Conservation (phyloP, 1,140 invertebrate genomes). For the Pachyrhynchus sulphureomaculatus region DNA sequence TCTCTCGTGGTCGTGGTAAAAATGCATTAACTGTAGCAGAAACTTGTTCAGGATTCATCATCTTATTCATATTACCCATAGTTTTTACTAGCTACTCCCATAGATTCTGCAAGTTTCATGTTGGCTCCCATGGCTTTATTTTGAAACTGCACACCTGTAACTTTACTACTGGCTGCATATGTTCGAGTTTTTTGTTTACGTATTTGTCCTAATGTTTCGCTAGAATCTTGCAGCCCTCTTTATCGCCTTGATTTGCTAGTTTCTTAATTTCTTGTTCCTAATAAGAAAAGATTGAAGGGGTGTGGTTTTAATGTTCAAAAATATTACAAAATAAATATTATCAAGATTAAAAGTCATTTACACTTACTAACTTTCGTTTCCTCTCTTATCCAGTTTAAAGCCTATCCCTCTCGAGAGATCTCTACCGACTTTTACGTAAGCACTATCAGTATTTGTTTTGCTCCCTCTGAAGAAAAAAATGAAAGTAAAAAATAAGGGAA, state of each 20-base stretch:
- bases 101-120: slow-evolving; percentile 79
- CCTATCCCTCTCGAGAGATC: slow-evolving; percentile 81
- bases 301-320: too few relatives aligned
- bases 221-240: slow-evolving; percentile 77
- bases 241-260: slow-evolving; percentile 82
- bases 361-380: too few relatives aligned
- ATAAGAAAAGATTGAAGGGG: slow-evolving; percentile 38
- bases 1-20: slow-evolving; percentile 73
- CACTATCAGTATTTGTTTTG: slow-evolving; percentile 78
- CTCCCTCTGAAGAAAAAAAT: slow-evolving; percentile 68
- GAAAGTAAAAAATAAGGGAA: too few relatives aligned
- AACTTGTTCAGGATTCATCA: slow-evolving; percentile 83
- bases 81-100: slow-evolving; percentile 84
- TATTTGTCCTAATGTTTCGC: slow-evolving; percentile 84
- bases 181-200: slow-evolving; percentile 86
- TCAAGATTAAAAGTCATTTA: too few relatives aligned
- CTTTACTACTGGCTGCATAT: slow-evolving; percentile 74
- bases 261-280: slow-evolving; percentile 88
- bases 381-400: slow-evolving; percentile 77
- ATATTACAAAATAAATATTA: too few relatives aligned
- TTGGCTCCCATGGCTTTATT: slow-evolving; percentile 89
- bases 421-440: slow-evolving; percentile 74
- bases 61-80: slow-evolving; percentile 84
- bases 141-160: slow-evolving; percentile 73
- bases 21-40: slow-evolving; percentile 81